Evolutionary conservation across 2,888 invertebrate species (phyloP).

Genomic region (Mongoloraphidia duomilia): DNA sequence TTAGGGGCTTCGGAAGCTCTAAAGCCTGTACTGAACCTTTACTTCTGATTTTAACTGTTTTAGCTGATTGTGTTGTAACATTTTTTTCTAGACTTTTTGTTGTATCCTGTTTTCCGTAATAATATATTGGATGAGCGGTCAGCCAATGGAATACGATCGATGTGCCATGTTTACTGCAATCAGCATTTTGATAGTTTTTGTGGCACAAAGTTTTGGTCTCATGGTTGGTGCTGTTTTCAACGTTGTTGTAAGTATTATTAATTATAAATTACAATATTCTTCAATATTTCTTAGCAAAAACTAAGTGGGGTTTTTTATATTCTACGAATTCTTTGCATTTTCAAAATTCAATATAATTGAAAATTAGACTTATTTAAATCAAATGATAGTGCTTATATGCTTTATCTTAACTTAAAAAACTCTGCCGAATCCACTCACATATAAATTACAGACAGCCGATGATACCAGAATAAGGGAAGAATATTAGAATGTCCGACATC

Average conservation of each 20-base stretch:
- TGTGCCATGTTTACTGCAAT: conserved; percentile 78
- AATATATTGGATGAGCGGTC: conserved; percentile 79
- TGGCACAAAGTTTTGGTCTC: conserved; percentile 85
- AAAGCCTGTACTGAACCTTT: no score
- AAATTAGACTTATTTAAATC: neutral
- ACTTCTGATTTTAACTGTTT: no score
- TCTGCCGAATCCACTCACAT: no score
- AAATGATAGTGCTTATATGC: no score
- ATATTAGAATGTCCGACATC: no score
- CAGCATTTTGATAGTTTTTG: conserved; percentile 68
- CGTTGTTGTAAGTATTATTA: conserved; percentile 53
- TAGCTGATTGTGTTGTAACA: no score
- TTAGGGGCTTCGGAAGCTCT: no score
- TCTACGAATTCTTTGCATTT: no score
- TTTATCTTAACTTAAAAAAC: no score
- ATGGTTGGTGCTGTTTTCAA: conserved; percentile 81
- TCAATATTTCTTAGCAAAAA: conserved; percentile 14
- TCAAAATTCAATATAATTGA: neutral
- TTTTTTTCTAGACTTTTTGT: conserved; percentile 41
- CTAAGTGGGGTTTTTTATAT: no score
- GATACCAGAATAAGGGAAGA: no score
- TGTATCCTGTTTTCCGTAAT: conserved; percentile 57
- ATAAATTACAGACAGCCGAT: no score
- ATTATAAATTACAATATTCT: conserved; percentile 7
- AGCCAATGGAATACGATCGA: conserved; percentile 65